A percentile compares a stretch with the other conserved stretches of the same genome.
Evolutionary conservation across 2,797 vertebrate species (phyloP).

Genomic region (Dryobates pubescens): DNA sequence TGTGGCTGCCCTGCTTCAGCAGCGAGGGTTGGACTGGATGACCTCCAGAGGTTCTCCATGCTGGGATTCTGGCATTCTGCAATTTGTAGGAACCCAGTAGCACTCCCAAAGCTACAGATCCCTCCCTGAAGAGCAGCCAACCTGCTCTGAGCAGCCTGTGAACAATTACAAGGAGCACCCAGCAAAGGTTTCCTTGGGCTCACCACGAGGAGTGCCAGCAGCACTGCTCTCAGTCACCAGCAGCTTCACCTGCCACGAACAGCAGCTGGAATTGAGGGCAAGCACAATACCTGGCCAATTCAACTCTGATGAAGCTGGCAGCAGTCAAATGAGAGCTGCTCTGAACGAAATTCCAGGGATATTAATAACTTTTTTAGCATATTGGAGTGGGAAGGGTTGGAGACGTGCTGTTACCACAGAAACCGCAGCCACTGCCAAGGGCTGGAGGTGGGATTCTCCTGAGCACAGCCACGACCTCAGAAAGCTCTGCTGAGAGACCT

Average conservation of each 20-base stretch:
- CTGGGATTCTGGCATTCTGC: no score
- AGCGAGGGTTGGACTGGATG: no score
- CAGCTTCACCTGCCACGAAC: no score
- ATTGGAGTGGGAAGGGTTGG: not conserved
- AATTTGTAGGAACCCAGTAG: not conserved
- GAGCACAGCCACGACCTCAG: not conserved
- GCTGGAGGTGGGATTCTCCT: constrained; percentile 30
- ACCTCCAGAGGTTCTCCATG: no score
- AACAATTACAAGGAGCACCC: not conserved
- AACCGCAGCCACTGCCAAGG: constrained; percentile 30
- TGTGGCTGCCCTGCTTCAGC: no score
- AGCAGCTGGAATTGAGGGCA: no score
- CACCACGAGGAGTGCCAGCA: no score
- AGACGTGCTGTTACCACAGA: constrained; percentile 67
- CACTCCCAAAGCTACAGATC: not conserved
- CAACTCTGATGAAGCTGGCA: no score
- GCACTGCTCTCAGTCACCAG: no score
- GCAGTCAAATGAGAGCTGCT: no score
- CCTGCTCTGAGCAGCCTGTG: fast-evolving
- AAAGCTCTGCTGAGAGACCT: not conserved
- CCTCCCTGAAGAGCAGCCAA: not conserved
- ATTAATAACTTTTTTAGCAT: constrained; percentile 34
- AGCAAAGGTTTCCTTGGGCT: no score
- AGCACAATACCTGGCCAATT: no score
- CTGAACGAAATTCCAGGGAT: not conserved